Evolutionary conservation across 2,888 invertebrate species (phyloP).

Genomic region (Hemicrepidius hirtus): DNA sequence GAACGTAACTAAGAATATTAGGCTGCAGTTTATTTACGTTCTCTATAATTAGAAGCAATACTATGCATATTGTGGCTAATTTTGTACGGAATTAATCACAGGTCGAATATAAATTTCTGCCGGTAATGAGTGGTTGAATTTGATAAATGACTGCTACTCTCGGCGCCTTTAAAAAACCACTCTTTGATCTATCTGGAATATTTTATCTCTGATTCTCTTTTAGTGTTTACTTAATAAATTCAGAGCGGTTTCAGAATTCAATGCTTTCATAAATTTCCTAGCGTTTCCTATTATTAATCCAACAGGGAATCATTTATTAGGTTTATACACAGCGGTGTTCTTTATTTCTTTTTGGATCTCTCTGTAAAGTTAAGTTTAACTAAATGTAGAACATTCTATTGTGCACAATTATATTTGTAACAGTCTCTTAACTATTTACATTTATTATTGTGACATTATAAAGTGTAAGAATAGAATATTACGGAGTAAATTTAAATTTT

Average conservation of each 20-base stretch:
- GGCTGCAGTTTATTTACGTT: slow-evolving; percentile 3
- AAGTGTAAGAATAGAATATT: background rate
- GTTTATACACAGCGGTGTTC: slow-evolving; percentile 4
- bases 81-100: slow-evolving; percentile 12
- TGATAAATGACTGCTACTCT: slow-evolving; percentile 7
- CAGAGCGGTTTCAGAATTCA: slow-evolving; percentile 1
- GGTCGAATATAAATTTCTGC: slow-evolving; percentile 23
- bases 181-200: slow-evolving; percentile 24
- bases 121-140: slow-evolving; percentile 19
- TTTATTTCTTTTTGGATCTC: slow-evolving; percentile 4
- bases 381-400: slow-evolving; percentile 13
- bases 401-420: background rate
- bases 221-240: slow-evolving; percentile 22
- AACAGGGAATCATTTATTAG: slow-evolving; percentile 7
- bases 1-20: slow-evolving; percentile 6
- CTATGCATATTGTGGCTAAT: slow-evolving; percentile 26
- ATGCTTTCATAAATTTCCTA: slow-evolving; percentile 18
- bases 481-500: slow-evolving; percentile 3
- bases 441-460: background rate
- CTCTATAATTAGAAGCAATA: slow-evolving; percentile 27
- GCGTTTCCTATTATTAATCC: slow-evolving; percentile 21
- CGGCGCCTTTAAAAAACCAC: background rate
- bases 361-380: slow-evolving; percentile 20
- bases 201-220: slow-evolving; percentile 14
- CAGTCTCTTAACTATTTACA: background rate